These are phyloP conservation scores for Calyptomena viridis DNA, from an alignment of 2,113 vertebrate species.

Conservation along the genomic window DNA sequence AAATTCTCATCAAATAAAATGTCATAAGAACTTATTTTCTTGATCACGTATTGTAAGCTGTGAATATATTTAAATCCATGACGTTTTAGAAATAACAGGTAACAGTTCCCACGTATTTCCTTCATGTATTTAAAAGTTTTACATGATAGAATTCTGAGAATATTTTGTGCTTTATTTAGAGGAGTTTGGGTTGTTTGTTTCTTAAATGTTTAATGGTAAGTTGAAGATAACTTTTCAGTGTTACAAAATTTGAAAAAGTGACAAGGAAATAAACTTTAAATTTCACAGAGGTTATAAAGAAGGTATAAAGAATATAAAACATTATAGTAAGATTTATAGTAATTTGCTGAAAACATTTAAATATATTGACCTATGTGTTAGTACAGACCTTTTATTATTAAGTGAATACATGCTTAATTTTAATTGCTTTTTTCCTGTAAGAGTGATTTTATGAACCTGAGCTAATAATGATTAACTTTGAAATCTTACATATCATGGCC, in stretches of 20 bases:
- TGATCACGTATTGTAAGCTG: background rate
- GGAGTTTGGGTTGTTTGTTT: background rate
- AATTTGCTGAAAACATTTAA: slow-evolving; percentile 21
- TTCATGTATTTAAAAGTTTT: background rate
- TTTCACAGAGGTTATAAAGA: background rate
- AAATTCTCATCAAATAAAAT: background rate
- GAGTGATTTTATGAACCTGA: slow-evolving; percentile 34
- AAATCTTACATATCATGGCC: background rate
- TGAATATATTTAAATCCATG: background rate
- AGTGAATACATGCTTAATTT: slow-evolving; percentile 1
- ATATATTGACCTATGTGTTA: slow-evolving; percentile 14
- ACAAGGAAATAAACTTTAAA: background rate
- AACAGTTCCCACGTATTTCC: background rate
- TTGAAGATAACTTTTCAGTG: background rate
- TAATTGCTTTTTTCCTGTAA: slow-evolving; percentile 41
- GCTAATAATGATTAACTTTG: slow-evolving; percentile 31
- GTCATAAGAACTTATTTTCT: background rate
- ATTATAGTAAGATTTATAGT: background rate
- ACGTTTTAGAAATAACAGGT: background rate
- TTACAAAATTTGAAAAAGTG: background rate
- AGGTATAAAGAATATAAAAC: background rate
- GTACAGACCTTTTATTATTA: slow-evolving; percentile 16
- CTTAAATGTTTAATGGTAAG: background rate
- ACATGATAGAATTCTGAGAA: background rate
- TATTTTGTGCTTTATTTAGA: background rate